A percentile compares a stretch with the other conserved stretches of the same genome.
Conservation (phyloP, 2,113 vertebrate genomes). For the Anseranas semipalmata region DNA sequence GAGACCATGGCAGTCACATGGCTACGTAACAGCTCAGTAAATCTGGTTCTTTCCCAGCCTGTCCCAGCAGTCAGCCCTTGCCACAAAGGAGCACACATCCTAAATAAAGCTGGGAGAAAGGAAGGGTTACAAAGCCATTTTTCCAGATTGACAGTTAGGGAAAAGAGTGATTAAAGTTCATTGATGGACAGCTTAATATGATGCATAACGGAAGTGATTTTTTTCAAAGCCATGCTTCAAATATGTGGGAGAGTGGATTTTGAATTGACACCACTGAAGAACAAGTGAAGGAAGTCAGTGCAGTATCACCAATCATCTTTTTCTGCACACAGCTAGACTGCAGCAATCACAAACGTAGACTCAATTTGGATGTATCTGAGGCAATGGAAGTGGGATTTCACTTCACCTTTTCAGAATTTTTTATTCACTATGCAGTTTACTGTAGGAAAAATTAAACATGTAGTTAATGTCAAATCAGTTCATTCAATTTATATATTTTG, state of each 20-base stretch:
- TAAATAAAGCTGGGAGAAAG: neutral
- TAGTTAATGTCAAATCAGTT: neutral
- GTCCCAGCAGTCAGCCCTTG: neutral
- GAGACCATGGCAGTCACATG: too few relatives aligned
- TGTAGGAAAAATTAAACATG: neutral
- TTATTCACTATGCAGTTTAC: neutral
- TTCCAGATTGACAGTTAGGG: neutral
- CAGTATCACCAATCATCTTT: neutral
- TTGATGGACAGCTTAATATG: neutral
- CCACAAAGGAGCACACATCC: neutral
- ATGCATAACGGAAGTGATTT: neutral
- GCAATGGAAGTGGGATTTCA: neutral
- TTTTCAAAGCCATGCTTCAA: neutral
- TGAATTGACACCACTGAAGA: neutral
- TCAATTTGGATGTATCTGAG: neutral
- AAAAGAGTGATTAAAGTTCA: neutral
- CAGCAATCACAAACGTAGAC: neutral
- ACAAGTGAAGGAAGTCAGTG: too few relatives aligned
- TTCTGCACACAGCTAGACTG: neutral
- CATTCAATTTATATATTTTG: neutral
- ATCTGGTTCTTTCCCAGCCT: neutral
- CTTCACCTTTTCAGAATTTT: neutral
- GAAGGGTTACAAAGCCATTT: neutral
- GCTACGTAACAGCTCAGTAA: accelerated
- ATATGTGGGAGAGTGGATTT: neutral